Evolutionary conservation across 1,140 invertebrate genomes (phyloP).

Genomic region (Tetragonula clypearis): DNA sequence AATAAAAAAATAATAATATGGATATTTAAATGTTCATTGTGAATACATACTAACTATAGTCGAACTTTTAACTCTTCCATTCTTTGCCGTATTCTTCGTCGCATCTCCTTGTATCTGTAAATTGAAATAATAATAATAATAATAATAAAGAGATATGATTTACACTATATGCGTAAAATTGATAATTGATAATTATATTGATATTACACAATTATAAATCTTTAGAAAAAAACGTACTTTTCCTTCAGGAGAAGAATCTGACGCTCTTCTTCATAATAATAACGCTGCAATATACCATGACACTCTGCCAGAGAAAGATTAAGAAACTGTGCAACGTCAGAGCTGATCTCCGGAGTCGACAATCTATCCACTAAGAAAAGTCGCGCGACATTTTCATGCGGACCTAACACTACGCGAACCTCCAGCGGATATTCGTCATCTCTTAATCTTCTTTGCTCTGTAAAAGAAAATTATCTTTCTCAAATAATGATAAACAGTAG

Average conservation of each 20-base stretch:
- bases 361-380: conserved; percentile 91
- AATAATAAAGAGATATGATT: neutral
- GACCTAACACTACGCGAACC: conserved; percentile 89
- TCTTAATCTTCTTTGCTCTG: conserved; percentile 88
- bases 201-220: neutral
- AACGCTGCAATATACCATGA: conserved; percentile 89
- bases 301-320: conserved; percentile 91
- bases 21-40: conserved; percentile 40
- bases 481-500: neutral
- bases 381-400: conserved; percentile 91
- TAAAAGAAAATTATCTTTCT: conserved; percentile 13
- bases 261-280: conserved; percentile 89
- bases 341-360: conserved; percentile 88
- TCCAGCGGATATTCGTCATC: conserved; percentile 91
- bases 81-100: conserved; percentile 85
- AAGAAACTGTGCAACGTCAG: conserved; percentile 92
- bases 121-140: neutral
- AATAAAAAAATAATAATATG: conserved; percentile 59
- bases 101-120: conserved; percentile 86
- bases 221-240: conserved; percentile 83
- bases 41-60: conserved; percentile 74
- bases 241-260: conserved; percentile 87
- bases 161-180: neutral
- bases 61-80: conserved; percentile 89
- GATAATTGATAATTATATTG: neutral